Conservation (phyloP, 2,113 vertebrate species). For the Callorhinus ursinus region DNA sequence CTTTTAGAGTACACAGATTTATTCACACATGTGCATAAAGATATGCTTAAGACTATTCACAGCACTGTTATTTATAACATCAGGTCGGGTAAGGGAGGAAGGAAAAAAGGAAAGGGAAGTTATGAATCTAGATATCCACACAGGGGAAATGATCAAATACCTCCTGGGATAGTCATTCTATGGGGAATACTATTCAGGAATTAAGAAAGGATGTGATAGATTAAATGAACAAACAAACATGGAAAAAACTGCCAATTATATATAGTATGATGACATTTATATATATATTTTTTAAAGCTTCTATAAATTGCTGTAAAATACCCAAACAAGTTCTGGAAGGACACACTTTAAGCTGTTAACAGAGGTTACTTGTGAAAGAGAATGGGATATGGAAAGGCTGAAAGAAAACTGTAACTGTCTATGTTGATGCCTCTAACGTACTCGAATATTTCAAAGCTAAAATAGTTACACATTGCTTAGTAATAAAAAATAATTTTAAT, state of each 20-base stretch:
- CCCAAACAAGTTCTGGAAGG: not conserved
- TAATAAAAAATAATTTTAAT: not conserved
- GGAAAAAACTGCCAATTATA: not conserved
- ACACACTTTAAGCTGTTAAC: not conserved
- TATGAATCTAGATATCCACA: not conserved
- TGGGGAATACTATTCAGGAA: not conserved
- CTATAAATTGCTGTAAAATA: not conserved
- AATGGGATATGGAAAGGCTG: not conserved
- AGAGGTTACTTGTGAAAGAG: not conserved
- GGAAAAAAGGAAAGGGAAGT: not conserved
- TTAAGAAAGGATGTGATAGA: not conserved
- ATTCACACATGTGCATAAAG: not conserved
- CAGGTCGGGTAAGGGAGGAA: not conserved
- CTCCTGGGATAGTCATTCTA: not conserved
- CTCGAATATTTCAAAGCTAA: not conserved
- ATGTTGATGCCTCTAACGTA: not conserved
- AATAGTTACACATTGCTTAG: not conserved
- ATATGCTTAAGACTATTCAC: not conserved
- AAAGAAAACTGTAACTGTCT: not conserved
- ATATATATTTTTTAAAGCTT: not conserved
- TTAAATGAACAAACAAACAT: not conserved
- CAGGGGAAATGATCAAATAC: not conserved
- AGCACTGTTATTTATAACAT: not conserved
- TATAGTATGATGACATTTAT: not conserved
- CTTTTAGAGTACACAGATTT: not conserved